Base-by-base conservation (phyloP, 2,888 invertebrate species). In the Sylvicola cinctus region DNA sequence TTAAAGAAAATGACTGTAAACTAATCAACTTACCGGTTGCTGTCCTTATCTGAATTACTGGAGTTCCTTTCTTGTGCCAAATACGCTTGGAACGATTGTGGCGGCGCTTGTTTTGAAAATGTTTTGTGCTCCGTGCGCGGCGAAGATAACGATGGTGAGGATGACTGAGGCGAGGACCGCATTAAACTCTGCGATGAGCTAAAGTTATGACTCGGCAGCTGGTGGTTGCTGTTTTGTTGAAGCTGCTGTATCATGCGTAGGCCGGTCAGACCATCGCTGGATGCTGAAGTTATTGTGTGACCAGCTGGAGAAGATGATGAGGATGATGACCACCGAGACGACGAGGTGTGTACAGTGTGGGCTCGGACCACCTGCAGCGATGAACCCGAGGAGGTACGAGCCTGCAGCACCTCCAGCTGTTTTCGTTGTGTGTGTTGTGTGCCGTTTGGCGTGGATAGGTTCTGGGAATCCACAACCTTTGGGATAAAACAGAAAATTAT, bases 281-380 rank as follows among this genome's bases (percentile, higher is more conserved):
- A 8, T 20, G 20, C 8, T 6, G 20, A 4, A 6, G 20, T 6
- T 20, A 8, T 20, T 20, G 20, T 20, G 4, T 5, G 28, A 6
- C 12, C 14, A 28, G 28, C 28, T 28, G 28, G 28, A 7, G 28
- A 13, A 13, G 28, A 28, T 5, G 15, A 30, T 14, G 11, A 16
- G 23, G 40, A 35, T 14, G 42, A 39, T 38, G 46, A 45, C 43
- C 55, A 53, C 36, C 54, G 51, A 31, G 55, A 54, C 35, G 58
- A 56, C 42, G 53, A 51, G 36, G 51, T 55, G 48, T 58, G 58
- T 41, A 58, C 52, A 36, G 55, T 57, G 44, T 61, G 52, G 43
- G 76, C 70, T 44, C 75, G 70, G 61, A 78, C 67, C 41, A 78
- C 75, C 46, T 76, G 74, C 48, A 78, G 61, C 5, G 20, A 20